These are phyloP conservation scores for Sitta carolinensis DNA, from an alignment of 2,797 vertebrate genomes.

Conservation along the genomic window DNA sequence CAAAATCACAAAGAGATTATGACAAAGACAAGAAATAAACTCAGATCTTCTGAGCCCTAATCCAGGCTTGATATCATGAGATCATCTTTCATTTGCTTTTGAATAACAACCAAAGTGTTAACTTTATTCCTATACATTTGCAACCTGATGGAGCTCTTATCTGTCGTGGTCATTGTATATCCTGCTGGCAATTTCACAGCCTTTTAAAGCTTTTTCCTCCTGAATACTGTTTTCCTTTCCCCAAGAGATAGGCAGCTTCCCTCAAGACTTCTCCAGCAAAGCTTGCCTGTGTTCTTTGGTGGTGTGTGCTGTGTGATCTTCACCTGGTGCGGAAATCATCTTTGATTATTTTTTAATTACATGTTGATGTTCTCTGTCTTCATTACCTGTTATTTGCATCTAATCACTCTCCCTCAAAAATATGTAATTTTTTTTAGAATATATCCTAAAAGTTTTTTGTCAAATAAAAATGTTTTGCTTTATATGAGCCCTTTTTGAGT, in stretches of 20 bases:
- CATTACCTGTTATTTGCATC: not conserved
- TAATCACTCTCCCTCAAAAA: not conserved
- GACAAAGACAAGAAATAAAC: constrained; percentile 22
- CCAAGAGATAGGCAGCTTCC: not conserved
- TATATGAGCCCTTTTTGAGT: not conserved
- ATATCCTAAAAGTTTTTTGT: not conserved
- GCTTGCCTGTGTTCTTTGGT: not conserved
- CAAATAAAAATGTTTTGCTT: not conserved
- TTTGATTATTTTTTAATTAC: not conserved
- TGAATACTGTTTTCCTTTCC: not conserved
- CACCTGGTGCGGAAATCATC: not conserved
- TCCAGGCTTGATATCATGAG: constrained; percentile 28
- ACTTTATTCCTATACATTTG: not conserved
- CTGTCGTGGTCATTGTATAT: constrained; percentile 12
- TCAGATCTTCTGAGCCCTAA: constrained; percentile 10
- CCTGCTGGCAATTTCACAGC: constrained; percentile 6
- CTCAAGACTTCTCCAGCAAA: not conserved
- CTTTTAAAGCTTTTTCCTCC: not conserved
- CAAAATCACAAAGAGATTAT: constrained; percentile 2
- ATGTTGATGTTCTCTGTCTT: not conserved
- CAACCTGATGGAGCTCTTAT: constrained; percentile 18
- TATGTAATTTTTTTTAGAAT: not conserved
- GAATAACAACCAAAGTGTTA: constrained; percentile 14
- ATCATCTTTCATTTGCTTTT: constrained; percentile 47
- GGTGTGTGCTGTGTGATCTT: not conserved